A percentile compares a stretch with the other conserved stretches of the same genome.
These are phyloP conservation scores for Drosophila silvestris DNA, from an alignment of 2,888 invertebrate genomes.

Conservation along the genomic window DNA sequence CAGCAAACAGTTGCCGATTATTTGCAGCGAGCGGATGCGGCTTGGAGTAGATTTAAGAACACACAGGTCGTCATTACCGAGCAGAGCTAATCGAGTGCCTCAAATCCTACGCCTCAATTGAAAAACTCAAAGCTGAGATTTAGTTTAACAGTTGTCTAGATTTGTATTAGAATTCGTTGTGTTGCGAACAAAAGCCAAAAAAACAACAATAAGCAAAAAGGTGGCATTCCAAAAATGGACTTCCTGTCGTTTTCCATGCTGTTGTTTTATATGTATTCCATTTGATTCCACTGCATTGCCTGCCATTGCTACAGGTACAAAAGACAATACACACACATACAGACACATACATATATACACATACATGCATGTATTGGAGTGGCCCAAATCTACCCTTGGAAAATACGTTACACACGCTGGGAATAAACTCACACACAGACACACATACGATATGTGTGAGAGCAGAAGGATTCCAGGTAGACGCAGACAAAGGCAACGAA, in stretches of 20 bases:
- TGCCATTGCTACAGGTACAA: slow-evolving; percentile 59
- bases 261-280: slow-evolving; percentile 4
- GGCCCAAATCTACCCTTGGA: slow-evolving; percentile 57
- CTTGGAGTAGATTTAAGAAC: slow-evolving; percentile 62
- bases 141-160: slow-evolving; percentile 10
- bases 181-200: slow-evolving; percentile 29
- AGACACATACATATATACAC: not conserved
- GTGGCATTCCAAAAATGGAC: slow-evolving; percentile 47
- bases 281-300: slow-evolving; percentile 49
- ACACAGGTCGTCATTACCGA: slow-evolving; percentile 61
- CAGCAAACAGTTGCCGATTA: slow-evolving; percentile 56
- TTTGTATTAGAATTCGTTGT: slow-evolving; percentile 15
- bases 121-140: slow-evolving; percentile 15
- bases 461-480: slow-evolving; percentile 53
- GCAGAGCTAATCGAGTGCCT: slow-evolving; percentile 30
- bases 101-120: not conserved
- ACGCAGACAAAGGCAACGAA: slow-evolving; percentile 34
- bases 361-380: slow-evolving; percentile 22
- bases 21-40: slow-evolving; percentile 54
- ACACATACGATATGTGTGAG: not conserved
- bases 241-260: slow-evolving; percentile 61
- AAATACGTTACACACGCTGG: slow-evolving; percentile 62
- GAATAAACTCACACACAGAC: slow-evolving; percentile 17
- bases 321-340: not conserved
- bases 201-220: slow-evolving; percentile 45